Evolutionary conservation across 2,113 vertebrate species (phyloP).

Genomic region (Uria lomvia): DNA sequence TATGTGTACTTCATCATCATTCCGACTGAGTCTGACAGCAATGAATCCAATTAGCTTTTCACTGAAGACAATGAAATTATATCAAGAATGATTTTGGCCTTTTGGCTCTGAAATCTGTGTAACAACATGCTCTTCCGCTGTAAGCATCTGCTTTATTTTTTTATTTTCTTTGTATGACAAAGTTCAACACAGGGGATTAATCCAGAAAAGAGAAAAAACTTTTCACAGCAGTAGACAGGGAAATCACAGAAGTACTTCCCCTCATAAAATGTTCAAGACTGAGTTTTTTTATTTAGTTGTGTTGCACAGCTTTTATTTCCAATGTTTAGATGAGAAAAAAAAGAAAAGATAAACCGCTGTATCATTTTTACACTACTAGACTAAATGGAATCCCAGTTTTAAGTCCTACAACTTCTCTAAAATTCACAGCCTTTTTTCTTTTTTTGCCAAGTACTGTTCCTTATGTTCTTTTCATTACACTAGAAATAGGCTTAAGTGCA

Average conservation of each 20-base stretch:
- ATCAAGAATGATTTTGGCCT: not conserved
- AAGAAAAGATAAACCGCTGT: not conserved
- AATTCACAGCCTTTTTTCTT: not conserved
- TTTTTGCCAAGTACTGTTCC: not conserved
- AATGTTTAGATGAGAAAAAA: not conserved
- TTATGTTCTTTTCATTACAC: not conserved
- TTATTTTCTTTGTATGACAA: conserved; percentile 14
- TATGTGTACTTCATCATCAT: not conserved
- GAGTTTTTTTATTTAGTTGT: not conserved
- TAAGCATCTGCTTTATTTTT: not conserved
- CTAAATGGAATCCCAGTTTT: not conserved
- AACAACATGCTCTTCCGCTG: not conserved
- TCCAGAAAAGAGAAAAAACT: not conserved
- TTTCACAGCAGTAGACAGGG: not conserved
- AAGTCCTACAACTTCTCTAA: not conserved
- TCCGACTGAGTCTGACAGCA: not conserved
- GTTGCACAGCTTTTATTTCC: not conserved
- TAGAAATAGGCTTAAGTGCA: not conserved
- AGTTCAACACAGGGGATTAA: not conserved
- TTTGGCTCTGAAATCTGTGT: not conserved
- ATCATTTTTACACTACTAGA: not conserved
- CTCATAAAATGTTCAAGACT: not conserved
- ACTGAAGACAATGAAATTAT: not conserved
- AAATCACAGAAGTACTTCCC: not conserved
- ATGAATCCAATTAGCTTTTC: not conserved